These are phyloP conservation scores for Solen grandis DNA, from an alignment of 1,140 invertebrate species.

Conservation along the genomic window DNA sequence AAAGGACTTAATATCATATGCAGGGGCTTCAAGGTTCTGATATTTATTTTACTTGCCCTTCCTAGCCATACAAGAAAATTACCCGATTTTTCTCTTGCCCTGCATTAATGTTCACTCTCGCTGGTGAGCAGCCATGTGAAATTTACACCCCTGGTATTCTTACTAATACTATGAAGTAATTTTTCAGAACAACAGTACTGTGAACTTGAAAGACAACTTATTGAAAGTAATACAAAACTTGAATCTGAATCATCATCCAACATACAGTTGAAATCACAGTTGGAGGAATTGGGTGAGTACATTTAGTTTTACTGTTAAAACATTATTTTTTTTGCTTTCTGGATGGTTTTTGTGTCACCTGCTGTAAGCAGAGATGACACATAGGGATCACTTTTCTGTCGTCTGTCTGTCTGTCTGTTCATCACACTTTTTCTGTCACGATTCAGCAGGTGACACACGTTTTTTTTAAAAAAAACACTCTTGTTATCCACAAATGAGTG, in stretches of 20 bases:
- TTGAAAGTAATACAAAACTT: slow-evolving; percentile 67
- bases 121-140: neutral
- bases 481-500: no score
- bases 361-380: neutral
- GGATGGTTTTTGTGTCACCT: neutral
- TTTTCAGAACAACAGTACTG: slow-evolving; percentile 79
- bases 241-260: slow-evolving; percentile 64
- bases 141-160: neutral
- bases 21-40: neutral
- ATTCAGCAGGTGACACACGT: no score
- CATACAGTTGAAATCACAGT: slow-evolving; percentile 56
- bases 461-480: no score
- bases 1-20: neutral
- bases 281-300: slow-evolving; percentile 69
- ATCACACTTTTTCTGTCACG: no score
- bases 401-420: no score
- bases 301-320: neutral
- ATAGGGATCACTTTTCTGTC: no score
- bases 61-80: neutral
- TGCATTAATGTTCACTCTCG: neutral
- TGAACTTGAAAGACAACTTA: slow-evolving; percentile 78
- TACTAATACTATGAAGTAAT: neutral
- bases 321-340: neutral
- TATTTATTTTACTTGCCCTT: neutral
- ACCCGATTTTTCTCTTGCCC: no score